phyloP scores from a whole-genome alignment of 1,140 invertebrate genomes.

The Drosophila punjabiensis region DNA sequence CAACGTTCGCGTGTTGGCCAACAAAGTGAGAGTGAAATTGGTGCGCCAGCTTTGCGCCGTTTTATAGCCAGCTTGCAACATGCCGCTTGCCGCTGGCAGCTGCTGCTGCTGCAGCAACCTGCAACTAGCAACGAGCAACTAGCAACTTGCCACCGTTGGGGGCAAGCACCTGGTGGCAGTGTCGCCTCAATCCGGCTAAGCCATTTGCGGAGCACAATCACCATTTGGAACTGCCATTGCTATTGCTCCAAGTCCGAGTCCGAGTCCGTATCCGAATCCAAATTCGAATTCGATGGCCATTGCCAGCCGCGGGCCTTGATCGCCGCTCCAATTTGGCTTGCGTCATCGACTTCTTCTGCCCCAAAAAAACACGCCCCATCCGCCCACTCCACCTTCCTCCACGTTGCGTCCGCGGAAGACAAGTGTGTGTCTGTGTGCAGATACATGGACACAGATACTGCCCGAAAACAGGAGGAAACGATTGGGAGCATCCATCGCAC shows the following conservation, averaged over 20 bases:
- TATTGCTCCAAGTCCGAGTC: neutral
- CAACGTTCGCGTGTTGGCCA: conserved; percentile 60
- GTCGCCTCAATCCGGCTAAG: conserved; percentile 23
- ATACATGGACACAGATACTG: neutral
- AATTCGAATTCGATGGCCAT: conserved; percentile 27
- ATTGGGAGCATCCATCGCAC: neutral
- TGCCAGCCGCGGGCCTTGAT: conserved; percentile 22
- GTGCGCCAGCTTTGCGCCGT: conserved; percentile 47
- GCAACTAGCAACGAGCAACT: conserved; percentile 3
- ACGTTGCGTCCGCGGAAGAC: neutral
- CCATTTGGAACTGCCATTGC: conserved; percentile 32
- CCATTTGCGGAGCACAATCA: conserved; percentile 49
- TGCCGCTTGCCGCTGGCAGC: conserved; percentile 27
- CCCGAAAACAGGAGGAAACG: conserved; percentile 1
- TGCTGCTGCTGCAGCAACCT: conserved; percentile 18
- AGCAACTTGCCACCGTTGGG: conserved; percentile 51
- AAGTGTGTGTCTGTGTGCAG: too few relatives aligned
- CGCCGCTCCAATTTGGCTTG: conserved; percentile 32
- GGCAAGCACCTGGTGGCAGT: conserved; percentile 69
- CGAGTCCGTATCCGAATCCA: neutral
- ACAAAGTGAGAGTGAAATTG: conserved; percentile 81
- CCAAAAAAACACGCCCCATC: neutral
- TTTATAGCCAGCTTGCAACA: conserved; percentile 58
- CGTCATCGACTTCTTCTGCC: conserved; percentile 20
- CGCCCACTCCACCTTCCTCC: neutral